Evolutionary conservation across 2,113 vertebrate genomes (phyloP).

Genomic region (Melospiza georgiana): DNA sequence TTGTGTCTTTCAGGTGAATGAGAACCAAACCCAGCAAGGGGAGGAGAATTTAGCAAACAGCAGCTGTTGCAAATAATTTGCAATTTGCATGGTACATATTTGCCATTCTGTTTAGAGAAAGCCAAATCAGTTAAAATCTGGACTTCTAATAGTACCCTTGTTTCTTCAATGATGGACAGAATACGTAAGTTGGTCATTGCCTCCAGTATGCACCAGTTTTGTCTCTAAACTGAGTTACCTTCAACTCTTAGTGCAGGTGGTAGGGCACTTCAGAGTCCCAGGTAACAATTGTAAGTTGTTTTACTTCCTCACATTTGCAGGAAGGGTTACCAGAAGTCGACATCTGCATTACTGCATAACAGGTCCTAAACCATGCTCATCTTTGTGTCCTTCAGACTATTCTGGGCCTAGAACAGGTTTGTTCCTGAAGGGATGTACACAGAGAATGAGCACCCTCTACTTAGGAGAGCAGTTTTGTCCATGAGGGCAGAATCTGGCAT

Average conservation of each 20-base stretch:
- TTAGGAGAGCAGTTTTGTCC: neutral
- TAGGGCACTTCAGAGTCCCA: neutral
- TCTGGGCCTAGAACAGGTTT: neutral
- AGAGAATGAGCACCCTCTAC: fast-evolving
- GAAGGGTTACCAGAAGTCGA: neutral
- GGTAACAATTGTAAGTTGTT: neutral
- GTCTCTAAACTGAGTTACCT: neutral
- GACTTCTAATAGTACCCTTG: neutral
- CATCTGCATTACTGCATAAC: neutral
- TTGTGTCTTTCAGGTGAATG: neutral
- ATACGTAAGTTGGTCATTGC: neutral
- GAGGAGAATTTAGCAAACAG: neutral
- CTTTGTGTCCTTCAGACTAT: neutral
- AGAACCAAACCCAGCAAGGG: fast-evolving
- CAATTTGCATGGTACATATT: neutral
- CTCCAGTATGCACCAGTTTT: neutral
- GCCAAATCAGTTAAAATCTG: neutral
- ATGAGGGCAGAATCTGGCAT: neutral
- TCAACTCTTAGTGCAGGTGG: neutral
- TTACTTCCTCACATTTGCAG: neutral
- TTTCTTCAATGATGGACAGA: neutral
- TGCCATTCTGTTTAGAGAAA: neutral
- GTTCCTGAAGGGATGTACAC: neutral
- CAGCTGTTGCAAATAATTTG: neutral
- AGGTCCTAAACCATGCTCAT: neutral